phyloP scores from a whole-genome alignment of 2,113 vertebrate species.

The Promerops cafer region DNA sequence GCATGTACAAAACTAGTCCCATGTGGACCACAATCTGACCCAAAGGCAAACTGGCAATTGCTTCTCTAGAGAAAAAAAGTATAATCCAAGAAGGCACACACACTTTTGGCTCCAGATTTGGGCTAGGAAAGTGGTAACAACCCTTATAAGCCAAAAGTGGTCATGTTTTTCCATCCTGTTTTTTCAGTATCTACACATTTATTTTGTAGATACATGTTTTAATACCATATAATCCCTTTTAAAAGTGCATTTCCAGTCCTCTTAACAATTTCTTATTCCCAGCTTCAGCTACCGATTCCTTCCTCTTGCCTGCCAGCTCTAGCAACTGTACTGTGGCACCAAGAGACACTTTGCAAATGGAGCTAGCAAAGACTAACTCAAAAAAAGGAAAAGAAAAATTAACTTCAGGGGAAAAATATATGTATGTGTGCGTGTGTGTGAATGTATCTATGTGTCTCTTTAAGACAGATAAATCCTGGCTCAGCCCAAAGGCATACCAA shows the following conservation, averaged over 20 bases:
- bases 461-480: background rate
- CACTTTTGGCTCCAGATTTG: background rate
- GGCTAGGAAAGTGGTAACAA: background rate
- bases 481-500: background rate
- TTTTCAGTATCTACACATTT: background rate
- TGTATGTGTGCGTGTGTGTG: rapidly evolving
- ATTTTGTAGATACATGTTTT: background rate
- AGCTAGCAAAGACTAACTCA: background rate
- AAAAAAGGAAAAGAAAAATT: background rate
- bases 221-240: background rate
- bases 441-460: background rate
- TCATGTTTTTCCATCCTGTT: background rate
- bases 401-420: background rate
- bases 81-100: background rate
- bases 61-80: background rate
- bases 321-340: background rate
- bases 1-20: background rate
- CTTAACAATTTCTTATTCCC: background rate
- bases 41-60: background rate
- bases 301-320: background rate
- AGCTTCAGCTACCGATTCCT: background rate
- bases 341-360: background rate
- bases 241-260: background rate
- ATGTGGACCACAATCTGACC: background rate
- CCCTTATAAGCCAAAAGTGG: background rate